Percentiles rank a stretch among this genome's conserved stretches.
Conservation (phyloP, 2,888 invertebrate species). For the Ormyrus pomaceus region DNA sequence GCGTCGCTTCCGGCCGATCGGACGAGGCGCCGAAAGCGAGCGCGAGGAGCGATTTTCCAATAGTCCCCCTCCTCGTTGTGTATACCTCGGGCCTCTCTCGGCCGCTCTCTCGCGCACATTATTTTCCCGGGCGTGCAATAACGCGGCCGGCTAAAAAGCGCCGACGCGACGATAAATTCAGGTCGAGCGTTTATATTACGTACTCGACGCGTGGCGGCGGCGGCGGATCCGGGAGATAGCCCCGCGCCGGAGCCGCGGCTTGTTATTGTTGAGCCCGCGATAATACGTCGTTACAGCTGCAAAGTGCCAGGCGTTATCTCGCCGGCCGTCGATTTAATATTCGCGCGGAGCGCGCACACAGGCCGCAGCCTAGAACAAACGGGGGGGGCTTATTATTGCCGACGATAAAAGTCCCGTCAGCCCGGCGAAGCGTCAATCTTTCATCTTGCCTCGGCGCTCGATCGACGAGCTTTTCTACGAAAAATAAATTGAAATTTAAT, state of each 20-base stretch:
- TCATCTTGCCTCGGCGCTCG: background rate
- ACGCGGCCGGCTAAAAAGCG: background rate
- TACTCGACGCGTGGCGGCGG: background rate
- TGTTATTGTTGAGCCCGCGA: slow-evolving; percentile 28
- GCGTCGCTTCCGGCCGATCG: background rate
- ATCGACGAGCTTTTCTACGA: no score
- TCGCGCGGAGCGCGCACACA: background rate
- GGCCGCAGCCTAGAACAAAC: background rate
- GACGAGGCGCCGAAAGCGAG: no score
- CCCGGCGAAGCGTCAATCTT: slow-evolving; percentile 22
- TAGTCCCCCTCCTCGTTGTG: no score
- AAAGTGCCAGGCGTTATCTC: slow-evolving; percentile 36
- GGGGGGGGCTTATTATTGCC: no score
- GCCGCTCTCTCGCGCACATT: no score
- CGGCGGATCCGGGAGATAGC: slow-evolving; percentile 1
- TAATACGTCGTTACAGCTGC: slow-evolving; percentile 38
- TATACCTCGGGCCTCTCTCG: no score
- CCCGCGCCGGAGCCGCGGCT: background rate
- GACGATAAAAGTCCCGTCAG: no score
- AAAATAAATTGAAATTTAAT: no score
- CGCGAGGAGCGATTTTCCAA: no score
- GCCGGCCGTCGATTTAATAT: slow-evolving; percentile 30
- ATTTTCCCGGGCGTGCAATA: no score
- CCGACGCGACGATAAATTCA: slow-evolving; percentile 31
- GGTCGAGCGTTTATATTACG: slow-evolving; percentile 28